Base-by-base conservation (phyloP, 2,113 vertebrate species). In the Nycticryphes semicollaris region DNA sequence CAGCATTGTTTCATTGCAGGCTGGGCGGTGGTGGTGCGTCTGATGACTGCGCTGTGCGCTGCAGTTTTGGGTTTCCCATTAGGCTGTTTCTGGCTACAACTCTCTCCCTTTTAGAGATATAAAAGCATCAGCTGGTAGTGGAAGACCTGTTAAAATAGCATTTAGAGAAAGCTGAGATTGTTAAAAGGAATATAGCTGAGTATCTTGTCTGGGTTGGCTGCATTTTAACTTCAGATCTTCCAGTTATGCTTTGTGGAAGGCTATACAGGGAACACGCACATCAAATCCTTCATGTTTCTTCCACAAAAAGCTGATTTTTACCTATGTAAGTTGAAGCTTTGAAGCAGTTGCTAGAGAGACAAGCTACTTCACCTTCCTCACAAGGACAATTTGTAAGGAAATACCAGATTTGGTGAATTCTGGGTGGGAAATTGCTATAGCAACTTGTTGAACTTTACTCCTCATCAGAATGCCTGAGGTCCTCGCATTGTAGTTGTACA, bases 191-290 rank as follows among this genome's bases (percentile, higher is more conserved):
- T 25, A 8, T 14, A 24, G 10, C 17, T 62, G 48, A 25, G 12
- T 10, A 11, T 59, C 10, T 23, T 1, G 2, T 27, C 50, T 41
- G 20, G 66, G 22, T 9, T 86, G 72, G 82, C 67, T 50, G 23
- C 33, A 0, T 56, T 83, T 68, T 20, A 20, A 81, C 68, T 62
- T 57, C 39, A 59, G 37, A 12, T 84, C 51, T 67, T 69, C 64
- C 60, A 27, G 0, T 47, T 33, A 0, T 0, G 0, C 37, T 82
- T 54, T 14, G 41, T 33, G 53, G 48, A 28, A 45, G 20, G 19
- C 47, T 6, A 4, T 77, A 28, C 27, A 21, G 64, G 66, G 8
- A 62, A 25, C 0, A 2, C 8, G 33, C 25, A 2, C 15, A 2
- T 21, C 14, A 37, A 23, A 56, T 37, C 43, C 47, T 47, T 88